Base-by-base conservation (phyloP, 2,113 vertebrate genomes). In the Onychorhynchus coronatus region DNA sequence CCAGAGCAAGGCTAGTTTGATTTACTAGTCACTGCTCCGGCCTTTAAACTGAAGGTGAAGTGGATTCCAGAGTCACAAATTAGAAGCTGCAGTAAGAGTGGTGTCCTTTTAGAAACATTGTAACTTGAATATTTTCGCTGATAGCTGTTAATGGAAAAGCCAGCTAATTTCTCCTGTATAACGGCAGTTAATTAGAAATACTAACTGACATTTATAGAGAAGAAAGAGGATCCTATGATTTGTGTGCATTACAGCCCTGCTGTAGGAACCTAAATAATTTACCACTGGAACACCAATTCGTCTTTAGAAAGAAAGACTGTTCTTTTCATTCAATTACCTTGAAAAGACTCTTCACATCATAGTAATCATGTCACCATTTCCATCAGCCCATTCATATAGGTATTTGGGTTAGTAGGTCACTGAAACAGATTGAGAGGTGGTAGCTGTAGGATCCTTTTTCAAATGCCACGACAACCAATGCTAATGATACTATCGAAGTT, bases 381-480 rank as follows among this genome's bases (percentile, higher is more conserved):
- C 49, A 41, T 76, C 65, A 74, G 65, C 75, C 77, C 79, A 80
- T 96, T 94, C 81, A 91, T 77, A 25, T 78, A 88, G 75, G 59
- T 95, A 96, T 95, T 95, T 91, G 79, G 92, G 86, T 95, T 95
- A 95, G 89, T 95, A 93, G 94, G 92, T 96, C 95, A 86, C 93
- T 78, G 82, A 95, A 96, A 76, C 89, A 95, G 87, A 91, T 95
- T 91, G 91, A 94, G 87, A 79, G 77, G 67, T 92, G 76, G 67
- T 87, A 95, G 61, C 72, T 86, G 11, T 83, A 63, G 77, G 52
- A 73, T 94, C 77, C 23, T 93, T 95, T 92, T 82, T 70, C 78
- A 83, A 91, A 85, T 88, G 37, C 70, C 47, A 62, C 83, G 88
- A 92, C 80, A 92, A 85, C 88, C 91, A 74, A n/a, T 90, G 14